Evolutionary conservation across 2,888 invertebrate genomes (phyloP).

Genomic region (Mesochorus sp.): DNA sequence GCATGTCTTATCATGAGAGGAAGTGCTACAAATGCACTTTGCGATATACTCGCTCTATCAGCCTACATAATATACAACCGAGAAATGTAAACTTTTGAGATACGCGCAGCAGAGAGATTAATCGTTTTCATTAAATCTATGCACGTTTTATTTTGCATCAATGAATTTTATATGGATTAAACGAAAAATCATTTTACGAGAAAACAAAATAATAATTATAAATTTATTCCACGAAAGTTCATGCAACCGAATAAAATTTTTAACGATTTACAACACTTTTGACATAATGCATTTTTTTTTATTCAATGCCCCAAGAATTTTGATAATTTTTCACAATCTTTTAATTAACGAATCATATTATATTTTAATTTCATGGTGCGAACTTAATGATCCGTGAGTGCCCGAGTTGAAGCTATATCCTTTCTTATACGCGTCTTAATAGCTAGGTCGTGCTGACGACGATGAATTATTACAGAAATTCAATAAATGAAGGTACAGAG

Average conservation of each 20-base stretch:
- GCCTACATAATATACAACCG: constrained; percentile 1
- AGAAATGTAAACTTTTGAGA: not conserved
- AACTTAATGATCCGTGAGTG: too few relatives aligned
- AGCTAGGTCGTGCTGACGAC: constrained; percentile 17
- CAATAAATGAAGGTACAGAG: not conserved
- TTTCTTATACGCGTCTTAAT: too few relatives aligned
- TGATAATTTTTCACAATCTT: too few relatives aligned
- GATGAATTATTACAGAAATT: constrained; percentile 13
- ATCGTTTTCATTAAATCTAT: not conserved
- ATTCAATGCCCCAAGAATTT: too few relatives aligned
- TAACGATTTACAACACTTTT: too few relatives aligned
- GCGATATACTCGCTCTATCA: constrained; percentile 4
- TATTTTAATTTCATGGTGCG: too few relatives aligned
- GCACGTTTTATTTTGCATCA: not conserved
- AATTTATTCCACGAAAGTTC: too few relatives aligned
- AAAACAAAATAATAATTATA: not conserved
- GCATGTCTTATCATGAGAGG: constrained; percentile 25
- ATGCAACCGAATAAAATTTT: too few relatives aligned
- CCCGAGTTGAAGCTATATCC: too few relatives aligned
- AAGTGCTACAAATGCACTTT: constrained; percentile 12
- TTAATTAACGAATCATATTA: too few relatives aligned
- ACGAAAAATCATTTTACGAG: not conserved
- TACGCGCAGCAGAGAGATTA: not conserved
- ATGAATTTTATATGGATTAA: not conserved
- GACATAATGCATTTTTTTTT: too few relatives aligned